Base-by-base conservation (phyloP, 2,113 vertebrate genomes). In the Triplophysa tibetana region DNA sequence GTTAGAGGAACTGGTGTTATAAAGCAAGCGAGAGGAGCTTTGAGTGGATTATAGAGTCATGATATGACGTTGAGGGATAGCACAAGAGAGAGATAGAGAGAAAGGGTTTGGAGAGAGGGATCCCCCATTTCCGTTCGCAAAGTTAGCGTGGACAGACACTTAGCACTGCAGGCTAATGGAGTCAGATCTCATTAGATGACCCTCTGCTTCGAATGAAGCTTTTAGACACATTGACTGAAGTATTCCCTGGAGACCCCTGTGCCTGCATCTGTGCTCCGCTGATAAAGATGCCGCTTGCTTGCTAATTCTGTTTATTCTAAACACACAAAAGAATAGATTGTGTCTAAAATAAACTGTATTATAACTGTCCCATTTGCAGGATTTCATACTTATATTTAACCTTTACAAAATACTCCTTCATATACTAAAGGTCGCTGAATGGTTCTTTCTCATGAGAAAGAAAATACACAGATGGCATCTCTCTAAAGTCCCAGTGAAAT, bases 1-100 rank as follows among this genome's bases (percentile, higher is more conserved):
- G 91, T 89, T 93, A 91, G 93, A 75, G 92, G 86, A 88, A 79
- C 85, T 79, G 84, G 90, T 89, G 82, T 87, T 88, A 84, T 81
- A 79, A 91, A 82, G 88, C 91, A 87, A 89, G 85, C 90, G 83
- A 86, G 84, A 80, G 86, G 67, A 87, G 87, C 84, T 92, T 90
- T 89, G 85, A 70, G 78, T 87, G 89, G 92, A 92, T 93, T 94
- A 90, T 81, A 77, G 4, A 86, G 82, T 90, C 85, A 77, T 91
- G 86, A 87, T 88, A 88, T 82, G 85, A 82, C 81, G 61, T 66
- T 78, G 75, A 84, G 82, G 75, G 62, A 56, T 50, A 64, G 58
- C 6, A 12, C 13, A 17, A 65, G 10, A 50, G 16, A 60, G 33
- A 80, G 13, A 56, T 9, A 56, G 54, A 56, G 54, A 64, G 75